These are phyloP conservation scores for Amphiprion percula DNA, from an alignment of 2,113 vertebrate genomes.

Conservation along the genomic window DNA sequence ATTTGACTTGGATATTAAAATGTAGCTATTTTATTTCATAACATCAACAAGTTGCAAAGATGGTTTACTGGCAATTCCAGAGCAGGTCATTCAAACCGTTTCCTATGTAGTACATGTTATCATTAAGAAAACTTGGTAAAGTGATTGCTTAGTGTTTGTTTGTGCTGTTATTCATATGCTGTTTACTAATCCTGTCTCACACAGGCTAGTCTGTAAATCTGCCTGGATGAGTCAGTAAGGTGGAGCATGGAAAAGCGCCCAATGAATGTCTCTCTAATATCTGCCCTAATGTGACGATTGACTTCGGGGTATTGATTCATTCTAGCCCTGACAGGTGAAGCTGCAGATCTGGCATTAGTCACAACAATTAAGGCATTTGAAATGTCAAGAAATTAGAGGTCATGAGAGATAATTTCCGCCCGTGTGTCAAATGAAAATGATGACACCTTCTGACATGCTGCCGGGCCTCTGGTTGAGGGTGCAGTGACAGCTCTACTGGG, in stretches of 20 bases:
- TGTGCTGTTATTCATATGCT: background rate
- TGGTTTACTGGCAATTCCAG: background rate
- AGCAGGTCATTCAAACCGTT: background rate
- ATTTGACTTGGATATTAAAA: too few species aligned
- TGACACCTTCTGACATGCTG: conserved; percentile 88
- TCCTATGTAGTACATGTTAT: background rate
- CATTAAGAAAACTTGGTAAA: background rate
- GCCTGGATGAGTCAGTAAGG: conserved; percentile 56
- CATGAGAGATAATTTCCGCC: conserved; percentile 92
- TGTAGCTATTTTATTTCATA: too few species aligned
- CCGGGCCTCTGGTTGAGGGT: conserved; percentile 86
- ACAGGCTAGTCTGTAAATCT: background rate
- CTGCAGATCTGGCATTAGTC: conserved; percentile 88
- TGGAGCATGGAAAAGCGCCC: conserved; percentile 56
- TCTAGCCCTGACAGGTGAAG: conserved; percentile 90
- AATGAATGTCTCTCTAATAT: conserved; percentile 55
- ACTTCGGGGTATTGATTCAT: conserved; percentile 91
- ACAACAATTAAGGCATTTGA: conserved; percentile 92
- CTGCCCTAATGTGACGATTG: conserved; percentile 81
- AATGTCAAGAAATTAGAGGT: conserved; percentile 96
- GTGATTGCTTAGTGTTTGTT: conserved; percentile 15
- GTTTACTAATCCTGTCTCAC: conserved; percentile 2
- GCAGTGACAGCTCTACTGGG: conserved; percentile 92
- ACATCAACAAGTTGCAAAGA: too few species aligned
- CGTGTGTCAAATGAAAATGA: conserved; percentile 89